Percentiles rank a stretch among this genome's conserved stretches.
phyloP scores from a whole-genome alignment of 2,888 invertebrate genomes.

The Hanleya hanleyi region DNA sequence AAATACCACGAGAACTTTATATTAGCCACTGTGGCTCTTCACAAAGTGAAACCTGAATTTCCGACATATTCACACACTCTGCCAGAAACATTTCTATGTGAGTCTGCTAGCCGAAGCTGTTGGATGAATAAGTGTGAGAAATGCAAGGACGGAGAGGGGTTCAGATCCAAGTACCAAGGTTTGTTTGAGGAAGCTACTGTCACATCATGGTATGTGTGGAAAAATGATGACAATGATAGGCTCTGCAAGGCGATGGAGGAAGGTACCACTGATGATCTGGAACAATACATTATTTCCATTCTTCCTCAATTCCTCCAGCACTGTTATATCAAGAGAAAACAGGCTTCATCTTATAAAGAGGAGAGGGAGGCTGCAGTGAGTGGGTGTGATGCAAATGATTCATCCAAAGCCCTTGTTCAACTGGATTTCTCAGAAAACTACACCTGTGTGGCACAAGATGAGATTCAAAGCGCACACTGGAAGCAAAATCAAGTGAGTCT shows the following conservation, averaged over 20 bases:
- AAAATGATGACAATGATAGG: constrained; percentile 5
- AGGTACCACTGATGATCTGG: constrained; percentile 22
- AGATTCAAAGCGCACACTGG: no score
- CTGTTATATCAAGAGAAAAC: constrained; percentile 19
- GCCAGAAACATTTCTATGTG: constrained; percentile 3
- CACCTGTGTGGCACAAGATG: no score
- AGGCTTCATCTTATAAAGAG: constrained; percentile 7
- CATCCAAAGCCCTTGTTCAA: constrained; percentile 13
- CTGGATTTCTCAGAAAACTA: constrained; percentile 18
- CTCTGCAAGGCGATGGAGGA: constrained; percentile 7
- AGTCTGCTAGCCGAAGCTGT: not conserved
- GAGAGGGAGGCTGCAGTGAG: constrained; percentile 13
- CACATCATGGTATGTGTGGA: constrained; percentile 19
- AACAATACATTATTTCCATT: constrained; percentile 6
- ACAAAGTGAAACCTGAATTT: not conserved
- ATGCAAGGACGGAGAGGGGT: not conserved
- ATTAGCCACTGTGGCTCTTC: not conserved
- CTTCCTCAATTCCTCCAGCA: constrained; percentile 17
- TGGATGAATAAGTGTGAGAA: constrained; percentile 5
- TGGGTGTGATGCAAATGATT: no score
- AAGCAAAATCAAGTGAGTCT: not conserved
- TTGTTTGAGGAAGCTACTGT: constrained; percentile 15
- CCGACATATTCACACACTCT: not conserved
- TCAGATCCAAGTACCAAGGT: no score
- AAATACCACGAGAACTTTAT: constrained; percentile 8